Evolutionary conservation across 37 sponge, comb jelly and placozoan species (phyloP).

Genomic region (Cladorhizidae sp.): DNA sequence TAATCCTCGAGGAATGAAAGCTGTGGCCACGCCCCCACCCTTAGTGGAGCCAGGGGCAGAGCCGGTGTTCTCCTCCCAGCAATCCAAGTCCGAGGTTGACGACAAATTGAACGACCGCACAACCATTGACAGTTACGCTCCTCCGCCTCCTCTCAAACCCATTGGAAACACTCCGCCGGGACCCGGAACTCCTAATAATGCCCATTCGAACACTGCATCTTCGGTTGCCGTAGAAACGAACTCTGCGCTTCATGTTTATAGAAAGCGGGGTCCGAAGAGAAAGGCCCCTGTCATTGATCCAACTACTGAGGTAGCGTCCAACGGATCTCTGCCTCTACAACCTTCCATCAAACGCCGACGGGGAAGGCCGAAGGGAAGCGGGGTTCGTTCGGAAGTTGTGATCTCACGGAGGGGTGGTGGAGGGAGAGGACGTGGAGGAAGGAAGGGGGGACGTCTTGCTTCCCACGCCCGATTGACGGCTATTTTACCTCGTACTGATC

Average conservation of each 20-base stretch:
- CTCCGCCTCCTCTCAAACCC: too few relatives aligned
- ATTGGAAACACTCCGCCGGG: too few relatives aligned
- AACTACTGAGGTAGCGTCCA: not conserved
- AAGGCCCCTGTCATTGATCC: not conserved
- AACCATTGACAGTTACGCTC: too few relatives aligned
- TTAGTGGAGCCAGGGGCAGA: too few relatives aligned
- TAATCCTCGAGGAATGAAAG: too few relatives aligned
- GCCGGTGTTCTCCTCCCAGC: too few relatives aligned
- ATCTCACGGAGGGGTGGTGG: not conserved
- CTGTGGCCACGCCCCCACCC: too few relatives aligned
- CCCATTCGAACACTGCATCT: too few relatives aligned
- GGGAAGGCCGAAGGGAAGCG: slow-evolving; percentile 50
- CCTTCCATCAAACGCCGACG: slow-evolving; percentile 13
- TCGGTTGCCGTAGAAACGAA: too few relatives aligned
- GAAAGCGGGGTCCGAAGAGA: slow-evolving; percentile 30
- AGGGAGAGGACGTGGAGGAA: not conserved
- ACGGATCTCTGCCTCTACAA: not conserved
- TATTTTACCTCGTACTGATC: not conserved
- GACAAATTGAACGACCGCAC: too few relatives aligned
- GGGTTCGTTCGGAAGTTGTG: not conserved
- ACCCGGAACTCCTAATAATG: too few relatives aligned
- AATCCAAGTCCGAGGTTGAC: too few relatives aligned
- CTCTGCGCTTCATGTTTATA: not conserved
- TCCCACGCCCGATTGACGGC: not conserved
- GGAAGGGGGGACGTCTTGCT: not conserved